Conservation (phyloP, 2,888 invertebrate species). For the Dolomedes plantarius region DNA sequence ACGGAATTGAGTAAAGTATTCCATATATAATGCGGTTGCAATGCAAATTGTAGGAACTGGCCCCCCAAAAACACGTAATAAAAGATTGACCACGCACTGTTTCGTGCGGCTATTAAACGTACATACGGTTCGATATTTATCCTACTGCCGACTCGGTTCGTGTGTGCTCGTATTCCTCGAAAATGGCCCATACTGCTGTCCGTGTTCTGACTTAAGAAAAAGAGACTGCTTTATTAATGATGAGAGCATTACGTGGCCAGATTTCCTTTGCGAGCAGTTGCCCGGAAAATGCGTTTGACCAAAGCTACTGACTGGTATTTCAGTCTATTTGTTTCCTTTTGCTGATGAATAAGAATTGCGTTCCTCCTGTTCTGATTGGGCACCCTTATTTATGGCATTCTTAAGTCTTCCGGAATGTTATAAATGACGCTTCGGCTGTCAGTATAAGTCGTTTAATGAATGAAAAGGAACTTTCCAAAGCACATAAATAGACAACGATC, state of each 20-base stretch:
- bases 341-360: not conserved
- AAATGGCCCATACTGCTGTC: constrained; percentile 35
- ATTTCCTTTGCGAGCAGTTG: not conserved
- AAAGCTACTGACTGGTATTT: not conserved
- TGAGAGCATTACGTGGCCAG: not conserved
- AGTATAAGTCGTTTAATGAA: too few relatives aligned
- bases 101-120: constrained; percentile 45
- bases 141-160: not conserved
- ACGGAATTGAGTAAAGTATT: constrained; percentile 37
- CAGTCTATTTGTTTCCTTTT: not conserved
- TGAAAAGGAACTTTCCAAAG: too few relatives aligned
- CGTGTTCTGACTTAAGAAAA: constrained; percentile 58
- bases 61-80: constrained; percentile 38
- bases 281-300: not conserved
- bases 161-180: constrained; percentile 27
- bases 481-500: too few relatives aligned
- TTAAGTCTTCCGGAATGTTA: too few relatives aligned
- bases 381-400: not conserved
- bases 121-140: not conserved
- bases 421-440: too few relatives aligned
- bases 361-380: not conserved
- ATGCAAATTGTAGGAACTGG: constrained; percentile 58
- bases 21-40: constrained; percentile 43
- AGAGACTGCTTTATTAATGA: constrained; percentile 49
- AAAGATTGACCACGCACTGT: constrained; percentile 54